phyloP scores from a whole-genome alignment of 2,797 vertebrate species.

The Sandelia bainsii region DNA sequence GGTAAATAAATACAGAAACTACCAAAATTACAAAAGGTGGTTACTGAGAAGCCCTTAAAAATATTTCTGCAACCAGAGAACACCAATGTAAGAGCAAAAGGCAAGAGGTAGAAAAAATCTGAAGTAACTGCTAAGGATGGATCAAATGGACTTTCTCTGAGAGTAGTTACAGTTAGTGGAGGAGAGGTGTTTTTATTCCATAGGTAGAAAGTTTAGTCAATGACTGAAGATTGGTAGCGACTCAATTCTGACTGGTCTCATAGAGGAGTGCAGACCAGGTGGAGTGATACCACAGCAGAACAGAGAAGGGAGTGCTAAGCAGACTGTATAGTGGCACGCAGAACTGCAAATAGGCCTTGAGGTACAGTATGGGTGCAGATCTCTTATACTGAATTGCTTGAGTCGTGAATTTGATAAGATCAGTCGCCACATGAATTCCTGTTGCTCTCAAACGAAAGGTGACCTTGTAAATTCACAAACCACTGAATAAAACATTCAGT shows the following conservation, averaged over 20 bases:
- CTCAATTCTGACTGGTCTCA: slow-evolving; percentile 23
- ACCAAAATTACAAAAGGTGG: neutral
- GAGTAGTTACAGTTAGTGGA: slow-evolving; percentile 25
- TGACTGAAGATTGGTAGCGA: slow-evolving; percentile 21
- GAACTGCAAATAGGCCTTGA: slow-evolving; percentile 48
- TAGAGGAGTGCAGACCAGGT: slow-evolving; percentile 26
- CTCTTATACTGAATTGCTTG: slow-evolving; percentile 31
- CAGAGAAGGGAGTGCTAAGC: slow-evolving; percentile 19
- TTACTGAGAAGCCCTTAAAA: neutral
- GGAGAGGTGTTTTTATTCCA: slow-evolving; percentile 27
- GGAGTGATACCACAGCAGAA: slow-evolving; percentile 25
- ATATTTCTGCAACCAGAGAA: neutral
- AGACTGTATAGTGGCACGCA: slow-evolving; percentile 21
- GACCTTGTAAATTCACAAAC: slow-evolving; percentile 64
- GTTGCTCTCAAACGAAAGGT: slow-evolving; percentile 60
- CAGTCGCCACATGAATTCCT: slow-evolving; percentile 38
- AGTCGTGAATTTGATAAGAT: slow-evolving; percentile 46
- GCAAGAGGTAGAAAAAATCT: neutral
- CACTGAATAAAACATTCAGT: slow-evolving; percentile 47
- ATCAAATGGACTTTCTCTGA: slow-evolving; percentile 20
- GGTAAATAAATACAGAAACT: neutral
- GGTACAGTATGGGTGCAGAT: slow-evolving; percentile 25
- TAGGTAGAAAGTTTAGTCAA: slow-evolving; percentile 23
- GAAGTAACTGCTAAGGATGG: slow-evolving; percentile 15
- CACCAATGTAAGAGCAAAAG: neutral